Evolutionary conservation across 2,888 invertebrate genomes (phyloP).

Genomic region (Acanthosepion esculentum): DNA sequence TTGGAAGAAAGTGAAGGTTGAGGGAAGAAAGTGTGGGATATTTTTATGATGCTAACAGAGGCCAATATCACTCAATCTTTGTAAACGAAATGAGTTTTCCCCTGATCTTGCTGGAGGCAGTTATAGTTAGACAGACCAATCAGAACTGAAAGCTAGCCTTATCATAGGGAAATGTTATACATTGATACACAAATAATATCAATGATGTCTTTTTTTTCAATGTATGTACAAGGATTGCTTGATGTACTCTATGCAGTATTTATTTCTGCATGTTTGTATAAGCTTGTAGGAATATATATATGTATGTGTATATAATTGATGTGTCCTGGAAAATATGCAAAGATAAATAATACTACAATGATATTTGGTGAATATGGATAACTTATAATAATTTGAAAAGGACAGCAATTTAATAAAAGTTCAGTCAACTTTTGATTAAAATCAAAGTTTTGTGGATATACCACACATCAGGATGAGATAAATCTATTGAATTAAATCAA

Average conservation of each 20-base stretch:
- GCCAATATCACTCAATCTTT: constrained; percentile 33
- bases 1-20: background rate
- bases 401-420: too few relatives aligned
- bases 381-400: too few relatives aligned
- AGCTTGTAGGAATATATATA: background rate
- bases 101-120: background rate
- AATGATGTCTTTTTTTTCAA: constrained; percentile 15
- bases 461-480: too few relatives aligned
- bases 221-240: background rate
- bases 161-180: background rate
- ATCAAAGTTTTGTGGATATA: too few relatives aligned
- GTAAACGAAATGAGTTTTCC: background rate
- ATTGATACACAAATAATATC: background rate
- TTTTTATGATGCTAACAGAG: constrained; percentile 33
- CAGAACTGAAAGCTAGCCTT: background rate
- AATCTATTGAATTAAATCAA: too few relatives aligned
- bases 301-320: background rate
- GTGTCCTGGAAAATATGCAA: too few relatives aligned
- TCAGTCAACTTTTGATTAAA: too few relatives aligned
- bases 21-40: background rate
- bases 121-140: background rate
- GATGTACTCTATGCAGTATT: background rate
- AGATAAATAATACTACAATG: too few relatives aligned
- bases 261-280: too few relatives aligned
- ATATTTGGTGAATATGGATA: too few relatives aligned